Evolutionary conservation across 2,797 vertebrate genomes (phyloP), one percentile per base, ranked within the genome.

Genomic region (Staurois parvus): DNA sequence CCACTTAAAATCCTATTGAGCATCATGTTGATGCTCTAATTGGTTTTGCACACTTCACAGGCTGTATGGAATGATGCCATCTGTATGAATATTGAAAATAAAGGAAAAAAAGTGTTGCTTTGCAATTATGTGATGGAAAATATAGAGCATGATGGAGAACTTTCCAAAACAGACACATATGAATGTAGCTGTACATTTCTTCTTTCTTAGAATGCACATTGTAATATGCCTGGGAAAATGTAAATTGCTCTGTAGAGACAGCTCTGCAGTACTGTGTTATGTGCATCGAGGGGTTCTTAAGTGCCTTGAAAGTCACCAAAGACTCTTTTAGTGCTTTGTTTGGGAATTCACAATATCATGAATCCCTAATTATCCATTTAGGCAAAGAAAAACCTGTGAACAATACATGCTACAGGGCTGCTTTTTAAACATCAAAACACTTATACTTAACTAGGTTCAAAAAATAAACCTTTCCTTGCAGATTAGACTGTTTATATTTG

Each of bases 241-340:
- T 26, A 40, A 40, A 40, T 72, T 72, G 34, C 8, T 15, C 37
- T 26, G n/a, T 72, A 72, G n/a, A 72, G 70, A 72, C 9, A 32
- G 40, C 8, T 17, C 37, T 72, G 19, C 70, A 42, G 37, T 42
- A 42, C 69, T 42, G 19, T 30, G 34, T 40, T 72, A 72, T 72
- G 70, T 42, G 70, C 34, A 72, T 19, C n/a, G 5, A 26, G 70
- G 34, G 64, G 64, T 29, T 66, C 64, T 28, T 66, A 66, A 66
- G n/a, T 66, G 64, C n/a, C 26, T 66, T 66, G n/a, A 5, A 66
- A 66, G 64, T 66, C 64, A 66, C 64, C 64, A 72, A 72, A 29
- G 52, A 59, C 42, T 24, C 11, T 59, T 59, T 76, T 0, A 62
- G 19, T 32, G 17, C 15, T 45, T 59, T 76, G 48, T 74, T 40